phyloP scores from a whole-genome alignment of 2,888 invertebrate genomes.

The Gymnoscelis rufifasciata region DNA sequence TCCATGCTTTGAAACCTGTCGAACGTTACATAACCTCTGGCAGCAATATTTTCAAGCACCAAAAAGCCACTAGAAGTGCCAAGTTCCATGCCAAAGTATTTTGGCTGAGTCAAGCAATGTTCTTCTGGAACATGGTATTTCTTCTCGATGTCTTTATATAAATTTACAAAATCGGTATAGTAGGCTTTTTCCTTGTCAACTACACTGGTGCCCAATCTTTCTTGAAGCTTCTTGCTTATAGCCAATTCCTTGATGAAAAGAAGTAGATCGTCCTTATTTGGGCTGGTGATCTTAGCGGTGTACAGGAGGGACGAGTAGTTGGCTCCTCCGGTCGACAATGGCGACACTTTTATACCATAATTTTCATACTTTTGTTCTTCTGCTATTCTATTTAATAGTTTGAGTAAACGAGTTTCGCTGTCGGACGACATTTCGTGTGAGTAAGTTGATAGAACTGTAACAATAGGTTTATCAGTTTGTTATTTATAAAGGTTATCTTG shows the following conservation, averaged over 20 bases:
- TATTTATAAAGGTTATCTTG: no score
- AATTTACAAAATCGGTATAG: no score
- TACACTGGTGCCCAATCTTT: neutral
- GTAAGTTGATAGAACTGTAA: no score
- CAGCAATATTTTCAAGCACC: conserved; percentile 40
- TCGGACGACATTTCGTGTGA: neutral
- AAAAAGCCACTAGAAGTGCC: conserved; percentile 32
- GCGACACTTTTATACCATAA: conserved; percentile 16
- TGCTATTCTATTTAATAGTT: conserved; percentile 26
- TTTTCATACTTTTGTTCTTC: conserved; percentile 28
- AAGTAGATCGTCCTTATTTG: conserved; percentile 1
- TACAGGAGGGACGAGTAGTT: conserved; percentile 10
- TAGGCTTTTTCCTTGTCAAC: no score
- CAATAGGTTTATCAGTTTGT: no score
- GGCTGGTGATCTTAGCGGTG: conserved; percentile 3
- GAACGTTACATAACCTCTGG: conserved; percentile 34
- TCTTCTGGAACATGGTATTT: no score
- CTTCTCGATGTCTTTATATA: no score
- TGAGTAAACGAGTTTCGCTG: neutral
- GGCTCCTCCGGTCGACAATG: conserved; percentile 7
- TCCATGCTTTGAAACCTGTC: conserved; percentile 39
- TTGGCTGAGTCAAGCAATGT: no score
- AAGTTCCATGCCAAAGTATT: no score
- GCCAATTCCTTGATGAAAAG: conserved; percentile 12
- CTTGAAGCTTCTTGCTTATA: neutral